Evolutionary conservation across 1,140 invertebrate genomes (phyloP).

Genomic region (roundworm (Caenorhabditis elegans)): WBcel235 BX284606.5:3332501-3333000

Average conservation of each 20-base stretch:
- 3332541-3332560: slow-evolving; percentile 28
- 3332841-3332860: neutral
- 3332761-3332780: neutral
- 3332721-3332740: slow-evolving; percentile 17
- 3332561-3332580: neutral
- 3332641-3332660: no score
- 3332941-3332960: neutral
- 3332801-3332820: no score
- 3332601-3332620: neutral
- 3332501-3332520: slow-evolving; percentile 24
- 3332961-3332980: neutral
- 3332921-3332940: neutral
- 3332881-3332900: no score
- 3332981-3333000: no score
- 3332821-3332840: no score
- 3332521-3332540: slow-evolving; percentile 21
- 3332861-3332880: neutral
- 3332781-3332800: neutral
- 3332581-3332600: neutral
- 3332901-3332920: neutral
- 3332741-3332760: neutral
- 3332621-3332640: neutral
- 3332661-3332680: neutral
- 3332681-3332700: neutral
- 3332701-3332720: slow-evolving; percentile 14